Percentiles rank a stretch among this genome's conserved stretches.
phyloP scores from a whole-genome alignment of 92 coral and sea anemone species.

The Porites cylindrica region DNA sequence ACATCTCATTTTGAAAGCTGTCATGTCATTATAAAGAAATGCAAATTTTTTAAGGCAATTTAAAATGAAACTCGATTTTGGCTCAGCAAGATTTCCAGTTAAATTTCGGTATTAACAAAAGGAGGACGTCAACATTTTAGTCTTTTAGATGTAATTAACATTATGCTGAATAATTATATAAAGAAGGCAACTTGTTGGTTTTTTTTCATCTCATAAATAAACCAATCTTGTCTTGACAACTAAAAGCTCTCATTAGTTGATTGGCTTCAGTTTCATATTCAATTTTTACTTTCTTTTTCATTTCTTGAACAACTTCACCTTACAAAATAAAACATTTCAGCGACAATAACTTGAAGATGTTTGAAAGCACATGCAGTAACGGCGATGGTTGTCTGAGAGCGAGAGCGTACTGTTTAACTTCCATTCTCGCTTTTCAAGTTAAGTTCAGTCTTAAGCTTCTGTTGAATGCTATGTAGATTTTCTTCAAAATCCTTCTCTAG shows the following conservation, averaged over 20 bases:
- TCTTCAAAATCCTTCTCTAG: slow-evolving; percentile 76
- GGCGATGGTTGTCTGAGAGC: neutral
- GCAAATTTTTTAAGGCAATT: too few relatives aligned
- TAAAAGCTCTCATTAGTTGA: neutral
- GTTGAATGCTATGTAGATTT: slow-evolving; percentile 62
- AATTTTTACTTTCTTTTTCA: too few relatives aligned
- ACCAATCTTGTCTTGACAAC: neutral
- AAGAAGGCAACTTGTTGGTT: neutral
- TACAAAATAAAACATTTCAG: too few relatives aligned
- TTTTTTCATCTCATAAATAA: neutral
- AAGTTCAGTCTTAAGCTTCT: slow-evolving; percentile 37
- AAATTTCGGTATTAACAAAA: neutral
- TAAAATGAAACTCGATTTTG: neutral
- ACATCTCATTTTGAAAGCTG: too few relatives aligned
- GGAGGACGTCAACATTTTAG: neutral
- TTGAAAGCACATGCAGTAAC: too few relatives aligned
- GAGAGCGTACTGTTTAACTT: neutral
- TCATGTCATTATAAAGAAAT: too few relatives aligned
- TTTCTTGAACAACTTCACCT: too few relatives aligned
- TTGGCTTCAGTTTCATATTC: too few relatives aligned
- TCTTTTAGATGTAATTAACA: neutral
- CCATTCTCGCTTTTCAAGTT: neutral
- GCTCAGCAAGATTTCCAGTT: neutral
- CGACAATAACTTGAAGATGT: too few relatives aligned
- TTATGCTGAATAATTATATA: neutral